Evolutionary conservation across 2,113 vertebrate species (phyloP).

Genomic region (Rhegmatorhina hoffmannsi): DNA sequence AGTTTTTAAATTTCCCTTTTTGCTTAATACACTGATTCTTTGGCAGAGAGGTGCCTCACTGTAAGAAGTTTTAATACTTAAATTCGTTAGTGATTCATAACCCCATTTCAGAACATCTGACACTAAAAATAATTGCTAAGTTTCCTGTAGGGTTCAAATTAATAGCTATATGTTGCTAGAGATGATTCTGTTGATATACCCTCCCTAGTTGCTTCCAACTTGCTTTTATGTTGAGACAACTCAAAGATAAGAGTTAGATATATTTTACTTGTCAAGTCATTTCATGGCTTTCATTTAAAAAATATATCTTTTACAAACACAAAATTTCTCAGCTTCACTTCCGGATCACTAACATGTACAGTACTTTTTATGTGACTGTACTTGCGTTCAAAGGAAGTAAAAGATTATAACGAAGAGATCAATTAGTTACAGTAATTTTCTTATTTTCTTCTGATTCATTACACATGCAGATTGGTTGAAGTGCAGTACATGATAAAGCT

Average conservation of each 20-base stretch:
- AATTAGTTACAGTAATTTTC: constrained; percentile 1
- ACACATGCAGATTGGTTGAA: constrained; percentile 22
- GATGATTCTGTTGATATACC: constrained; percentile 9
- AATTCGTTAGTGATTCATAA: neutral
- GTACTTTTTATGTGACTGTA: neutral
- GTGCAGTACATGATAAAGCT: constrained; percentile 36
- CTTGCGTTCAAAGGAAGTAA: neutral
- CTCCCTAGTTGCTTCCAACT: neutral
- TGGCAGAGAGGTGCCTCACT: neutral
- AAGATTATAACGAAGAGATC: neutral
- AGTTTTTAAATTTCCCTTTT: neutral
- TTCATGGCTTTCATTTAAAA: constrained; percentile 8
- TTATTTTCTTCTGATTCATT: constrained; percentile 50
- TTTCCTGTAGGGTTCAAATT: constrained; percentile 10
- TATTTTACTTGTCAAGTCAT: constrained; percentile 5
- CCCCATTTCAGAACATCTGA: neutral
- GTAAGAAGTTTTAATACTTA: neutral
- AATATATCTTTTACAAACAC: neutral
- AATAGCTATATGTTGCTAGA: constrained; percentile 6
- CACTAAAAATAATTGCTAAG: neutral
- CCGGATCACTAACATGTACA: neutral
- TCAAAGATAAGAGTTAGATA: constrained; percentile 4
- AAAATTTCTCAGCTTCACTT: neutral
- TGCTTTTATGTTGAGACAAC: neutral
- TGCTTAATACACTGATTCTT: neutral